Evolutionary conservation across 2,797 vertebrate species (phyloP), one percentile per base, ranked within the genome.

Genomic region (Melanotaenia trifasciata): DNA sequence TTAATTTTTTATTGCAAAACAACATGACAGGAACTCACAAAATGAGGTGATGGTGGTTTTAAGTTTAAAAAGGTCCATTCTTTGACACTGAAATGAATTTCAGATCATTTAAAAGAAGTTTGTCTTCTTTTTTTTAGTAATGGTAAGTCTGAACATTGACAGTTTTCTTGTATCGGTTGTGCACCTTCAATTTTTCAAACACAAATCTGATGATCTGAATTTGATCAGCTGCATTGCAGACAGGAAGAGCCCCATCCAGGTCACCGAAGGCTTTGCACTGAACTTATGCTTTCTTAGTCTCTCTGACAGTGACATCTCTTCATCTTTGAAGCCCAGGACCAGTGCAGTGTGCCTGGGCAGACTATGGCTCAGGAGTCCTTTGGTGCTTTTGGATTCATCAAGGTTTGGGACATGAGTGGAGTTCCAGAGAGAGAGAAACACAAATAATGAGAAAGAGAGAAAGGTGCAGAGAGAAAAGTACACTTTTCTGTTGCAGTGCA

Each of bases 1-100:
- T 87, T 43, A 5, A 54, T 33, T 14, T 51, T 92, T 93, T 93
- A 93, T 92, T 92, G 89, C 54, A 90, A 92, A 93, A 89, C 22
- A 74, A 70, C 65, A 89, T 75, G 80, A 84, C 78, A 70, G 70
- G 82, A 90, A 71, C 63, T 67, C 67, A 84, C 65, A 85, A 72
- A 80, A 84, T 72, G 45, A 81, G 74, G 80, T 78, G 85, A 76
- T 3, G 54, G 66, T 79, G 70, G 43, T 58, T 76, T 69, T 64
- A 64, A 70, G 58, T 81, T 47, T n/a, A 60, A 33, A 9, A 20
- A 78, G 70, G 75, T 88, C 79, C 72, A 38, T 32, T 70, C 50
- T 13, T 8, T 36, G 33, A 70, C 64, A 33, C 67, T 57, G 24
- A 74, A 47, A 71, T 67, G 0, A 50, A 50, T 65, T 60, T 30